These are phyloP conservation scores for Miniopterus natalensis DNA, from an alignment of 2,113 vertebrate genomes.

Conservation along the genomic window DNA sequence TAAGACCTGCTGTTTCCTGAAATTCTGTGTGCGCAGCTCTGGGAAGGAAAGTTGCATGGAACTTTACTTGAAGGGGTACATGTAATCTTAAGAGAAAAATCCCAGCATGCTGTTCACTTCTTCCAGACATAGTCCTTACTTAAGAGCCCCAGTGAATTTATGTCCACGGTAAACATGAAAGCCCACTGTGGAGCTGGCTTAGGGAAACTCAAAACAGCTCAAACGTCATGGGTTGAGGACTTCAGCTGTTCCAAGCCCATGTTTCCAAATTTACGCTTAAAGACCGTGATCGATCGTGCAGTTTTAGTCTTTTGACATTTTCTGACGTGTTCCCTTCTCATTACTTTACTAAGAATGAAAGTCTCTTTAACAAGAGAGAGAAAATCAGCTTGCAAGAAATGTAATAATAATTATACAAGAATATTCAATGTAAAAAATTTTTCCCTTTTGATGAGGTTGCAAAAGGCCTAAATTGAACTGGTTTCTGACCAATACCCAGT, in stretches of 20 bases:
- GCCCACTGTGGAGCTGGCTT: constrained; percentile 73
- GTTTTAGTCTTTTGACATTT: constrained; percentile 73
- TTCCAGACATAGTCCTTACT: constrained; percentile 85
- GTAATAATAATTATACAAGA: constrained; percentile 53
- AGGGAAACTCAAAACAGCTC: constrained; percentile 81
- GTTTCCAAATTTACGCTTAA: constrained; percentile 70
- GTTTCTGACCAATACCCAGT: background rate
- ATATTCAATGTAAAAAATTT: background rate
- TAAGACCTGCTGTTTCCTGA: constrained; percentile 92
- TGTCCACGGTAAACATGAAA: constrained; percentile 83
- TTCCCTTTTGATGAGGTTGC: constrained; percentile 61
- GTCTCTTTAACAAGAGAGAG: constrained; percentile 39
- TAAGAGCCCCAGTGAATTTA: constrained; percentile 84
- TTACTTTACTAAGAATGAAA: constrained; percentile 74
- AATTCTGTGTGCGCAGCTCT: constrained; percentile 83
- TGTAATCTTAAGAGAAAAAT: constrained; percentile 87
- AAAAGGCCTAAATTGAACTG: constrained; percentile 51
- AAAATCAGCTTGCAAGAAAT: constrained; percentile 64
- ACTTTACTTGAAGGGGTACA: constrained; percentile 85
- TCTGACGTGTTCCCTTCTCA: constrained; percentile 73
- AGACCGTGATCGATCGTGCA: constrained; percentile 53
- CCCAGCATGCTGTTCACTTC: constrained; percentile 85
- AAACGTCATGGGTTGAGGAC: constrained; percentile 64
- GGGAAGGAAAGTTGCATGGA: constrained; percentile 85
- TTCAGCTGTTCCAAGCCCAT: constrained; percentile 65